Conservation (phyloP, 1,140 invertebrate species). For the Papilio xuthus region DNA sequence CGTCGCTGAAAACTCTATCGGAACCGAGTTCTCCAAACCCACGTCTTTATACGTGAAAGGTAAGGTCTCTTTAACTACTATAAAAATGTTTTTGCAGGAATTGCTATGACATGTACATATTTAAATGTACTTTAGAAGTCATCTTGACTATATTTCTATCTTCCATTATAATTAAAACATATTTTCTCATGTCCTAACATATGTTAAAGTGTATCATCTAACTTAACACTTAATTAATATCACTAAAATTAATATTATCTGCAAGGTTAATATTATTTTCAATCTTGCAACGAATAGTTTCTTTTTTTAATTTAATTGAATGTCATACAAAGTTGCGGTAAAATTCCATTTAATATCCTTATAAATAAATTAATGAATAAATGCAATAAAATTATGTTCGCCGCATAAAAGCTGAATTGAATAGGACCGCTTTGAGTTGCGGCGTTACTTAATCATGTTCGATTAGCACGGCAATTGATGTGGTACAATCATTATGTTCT, state of each 20-base stretch:
- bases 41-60: constrained; percentile 97
- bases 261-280: too few relatives aligned
- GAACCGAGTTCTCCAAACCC: constrained; percentile 96
- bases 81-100: not conserved
- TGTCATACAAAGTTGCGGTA: not conserved
- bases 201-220: too few relatives aligned
- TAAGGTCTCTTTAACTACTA: constrained; percentile 74
- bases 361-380: constrained; percentile 18
- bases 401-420: constrained; percentile 17
- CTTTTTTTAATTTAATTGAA: not conserved
- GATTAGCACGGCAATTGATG: constrained; percentile 27
- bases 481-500: constrained; percentile 2
- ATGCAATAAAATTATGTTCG: constrained; percentile 28
- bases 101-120: not conserved
- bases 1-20: constrained; percentile 94
- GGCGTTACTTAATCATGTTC: constrained; percentile 47
- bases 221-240: too few relatives aligned
- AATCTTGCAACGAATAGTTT: too few relatives aligned
- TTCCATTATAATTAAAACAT: too few relatives aligned
- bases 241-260: too few relatives aligned
- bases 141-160: not conserved
- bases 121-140: not conserved
- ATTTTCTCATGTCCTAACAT: too few relatives aligned
- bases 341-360: constrained; percentile 28
- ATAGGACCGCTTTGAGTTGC: not conserved